Base-by-base conservation (phyloP, 2,888 invertebrate genomes). In the Horisme vitalbata region DNA sequence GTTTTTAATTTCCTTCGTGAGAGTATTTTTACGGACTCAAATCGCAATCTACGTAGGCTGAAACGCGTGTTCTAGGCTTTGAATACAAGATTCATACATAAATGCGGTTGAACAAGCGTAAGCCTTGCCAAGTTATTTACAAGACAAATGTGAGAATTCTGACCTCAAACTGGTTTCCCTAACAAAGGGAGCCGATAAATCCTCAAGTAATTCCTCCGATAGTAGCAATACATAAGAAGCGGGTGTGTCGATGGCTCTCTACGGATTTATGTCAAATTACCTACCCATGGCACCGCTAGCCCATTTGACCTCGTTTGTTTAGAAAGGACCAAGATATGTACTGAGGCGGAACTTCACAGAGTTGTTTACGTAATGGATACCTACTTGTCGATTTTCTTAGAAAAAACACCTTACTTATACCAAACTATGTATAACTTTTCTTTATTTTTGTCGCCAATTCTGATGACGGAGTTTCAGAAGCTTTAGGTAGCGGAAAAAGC, bases 181-280 rank as follows among this genome's bases (percentile, higher is more conserved):
- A 58, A 66, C 71, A 68, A 72, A 65, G 67, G 65, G 52, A 44
- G 49, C 37, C 44, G 27, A 75, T 80, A 71, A 75, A 77, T 76
- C 68, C 63, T 55, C 55, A 59, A 68, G 68, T 67, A 76, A 73
- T 75, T 71, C 63, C 66, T 65, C 62, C 67, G 61, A 69, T 63
- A 64, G 66, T 62, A 65, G 71, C 73, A 75, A 75, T 79, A 76
- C 71, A 69, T 77, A 59, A 64, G 65, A 62, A 69, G 61, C 55
- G 61, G 78, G 80, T 71, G 81, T 77, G 79, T 70, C 83, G 65
- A 82, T 79, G 63, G 76, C 64, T 66, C 67, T 69, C 69, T 59
- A 58, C 61, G 72, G 75, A 83, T 85, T 85, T 83, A 84, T 84
- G 81, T 82, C 80, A 81, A 80, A 83, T 80, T 83, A 83, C 80